Evolutionary conservation across 2,888 invertebrate genomes (phyloP), one percentile per base, ranked within the genome.

Genomic region (Thera obeliscata): DNA sequence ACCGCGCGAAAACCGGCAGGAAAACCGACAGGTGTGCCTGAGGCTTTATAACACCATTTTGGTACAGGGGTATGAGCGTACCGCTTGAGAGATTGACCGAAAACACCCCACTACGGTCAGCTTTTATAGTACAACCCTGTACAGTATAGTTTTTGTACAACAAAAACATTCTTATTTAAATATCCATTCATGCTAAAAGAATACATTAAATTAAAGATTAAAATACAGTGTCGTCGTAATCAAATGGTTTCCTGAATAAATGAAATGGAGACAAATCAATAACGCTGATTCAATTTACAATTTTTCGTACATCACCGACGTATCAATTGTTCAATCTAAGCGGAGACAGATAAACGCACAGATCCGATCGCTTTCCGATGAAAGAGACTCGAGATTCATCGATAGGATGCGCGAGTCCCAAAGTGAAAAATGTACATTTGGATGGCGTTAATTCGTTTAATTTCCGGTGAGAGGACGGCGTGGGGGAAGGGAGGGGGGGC

Each of bases 381-480:
- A 89, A 91, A 92, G 88, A 91, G 88, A 90, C 89, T 88, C 81
- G 81, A 90, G 91, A 91, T 92, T 86, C 89, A 87, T 92, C 87
- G 91, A 92, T 92, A 88, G 89, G 86, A 89, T 85, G 87, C 91
- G 90, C 88, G 87, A 89, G 83, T 88, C 81, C 87, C 90, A 87
- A 89, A 92, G 93, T 93, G 93, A 93, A 93, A 93, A 93, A 93
- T 93, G 93, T 92, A 93, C 93, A 91, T 93, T 93, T 91, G 92
- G 93, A 93, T 90, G 90, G 93, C 92, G 93, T 93, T 94, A 94
- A 94, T 94, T 94, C 94, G 93, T 93, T 94, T 94, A 94, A 94
- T 94, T 94, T 94, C 94, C 94, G 94, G 93, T 89, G 89, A 87
- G 91, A 86, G 86, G 83, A 81, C 74, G 74, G 75, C 82, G 80